phyloP scores from a whole-genome alignment of 1,140 invertebrate species.

The Pissodes strobi region DNA sequence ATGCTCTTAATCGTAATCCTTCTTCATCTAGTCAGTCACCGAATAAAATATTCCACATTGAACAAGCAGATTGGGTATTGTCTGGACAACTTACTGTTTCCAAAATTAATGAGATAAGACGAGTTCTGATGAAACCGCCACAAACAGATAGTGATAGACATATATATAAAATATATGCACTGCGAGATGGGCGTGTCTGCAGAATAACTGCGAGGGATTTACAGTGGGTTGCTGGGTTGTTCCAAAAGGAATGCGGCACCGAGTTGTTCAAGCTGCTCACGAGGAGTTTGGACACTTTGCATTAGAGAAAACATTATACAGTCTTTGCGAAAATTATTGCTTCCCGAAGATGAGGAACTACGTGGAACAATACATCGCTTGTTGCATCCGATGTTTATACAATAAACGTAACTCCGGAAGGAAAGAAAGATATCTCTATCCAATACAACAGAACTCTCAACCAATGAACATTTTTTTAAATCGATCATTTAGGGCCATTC shows the following conservation, averaged over 20 bases:
- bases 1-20: too few relatives aligned
- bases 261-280: too few relatives aligned
- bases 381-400: constrained; percentile 35
- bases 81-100: too few relatives aligned
- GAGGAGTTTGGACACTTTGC: constrained; percentile 44
- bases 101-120: background rate
- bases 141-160: constrained; percentile 40
- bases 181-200: too few relatives aligned
- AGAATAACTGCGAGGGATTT: constrained; percentile 39
- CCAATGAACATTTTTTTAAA: constrained; percentile 40
- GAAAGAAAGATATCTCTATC: constrained; percentile 43
- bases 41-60: too few relatives aligned
- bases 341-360: constrained; percentile 48
- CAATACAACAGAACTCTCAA: constrained; percentile 37
- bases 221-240: constrained; percentile 46
- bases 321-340: constrained; percentile 47
- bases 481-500: constrained; percentile 46
- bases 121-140: too few relatives aligned
- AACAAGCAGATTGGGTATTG: background rate
- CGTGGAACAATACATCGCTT: too few relatives aligned
- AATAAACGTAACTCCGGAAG: constrained; percentile 34
- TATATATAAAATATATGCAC: constrained; percentile 38
- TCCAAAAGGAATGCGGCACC: too few relatives aligned
- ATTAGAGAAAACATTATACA: constrained; percentile 46
- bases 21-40: too few relatives aligned